Conservation (phyloP, 64 coral and sea anemone genomes). For the Pachyseris speciosa region DNA sequence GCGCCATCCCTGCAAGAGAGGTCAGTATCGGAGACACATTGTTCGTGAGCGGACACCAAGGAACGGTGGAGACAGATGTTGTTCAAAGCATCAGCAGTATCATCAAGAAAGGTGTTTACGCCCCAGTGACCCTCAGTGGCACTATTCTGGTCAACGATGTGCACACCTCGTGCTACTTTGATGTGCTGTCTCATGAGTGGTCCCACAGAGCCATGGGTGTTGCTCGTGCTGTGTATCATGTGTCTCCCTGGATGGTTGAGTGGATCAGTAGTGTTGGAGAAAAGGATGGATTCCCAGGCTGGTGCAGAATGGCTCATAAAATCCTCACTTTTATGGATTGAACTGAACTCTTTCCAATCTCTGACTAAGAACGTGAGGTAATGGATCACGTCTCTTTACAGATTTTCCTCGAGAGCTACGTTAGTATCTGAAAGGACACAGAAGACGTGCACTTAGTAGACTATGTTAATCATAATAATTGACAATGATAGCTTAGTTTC, state of each 20-base stretch:
- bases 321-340: neutral
- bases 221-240: neutral
- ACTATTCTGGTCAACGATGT: conserved; percentile 13
- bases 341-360: neutral
- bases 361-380: neutral
- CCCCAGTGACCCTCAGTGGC: conserved; percentile 15
- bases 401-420: too few species aligned
- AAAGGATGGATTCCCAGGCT: conserved; percentile 5
- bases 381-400: too few species aligned
- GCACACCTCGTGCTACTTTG: conserved; percentile 5
- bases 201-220: neutral
- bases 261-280: neutral
- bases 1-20: neutral
- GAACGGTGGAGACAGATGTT: neutral
- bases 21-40: neutral
- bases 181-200: neutral
- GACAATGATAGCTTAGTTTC: too few species aligned
- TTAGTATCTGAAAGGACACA: too few species aligned
- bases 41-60: neutral
- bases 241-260: neutral
- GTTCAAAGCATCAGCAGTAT: neutral
- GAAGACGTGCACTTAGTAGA: too few species aligned
- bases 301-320: neutral
- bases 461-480: too few species aligned
- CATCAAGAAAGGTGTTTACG: conserved; percentile 2